Conservation (phyloP, 2,888 invertebrate species). For the Opisthograptis luteolata region DNA sequence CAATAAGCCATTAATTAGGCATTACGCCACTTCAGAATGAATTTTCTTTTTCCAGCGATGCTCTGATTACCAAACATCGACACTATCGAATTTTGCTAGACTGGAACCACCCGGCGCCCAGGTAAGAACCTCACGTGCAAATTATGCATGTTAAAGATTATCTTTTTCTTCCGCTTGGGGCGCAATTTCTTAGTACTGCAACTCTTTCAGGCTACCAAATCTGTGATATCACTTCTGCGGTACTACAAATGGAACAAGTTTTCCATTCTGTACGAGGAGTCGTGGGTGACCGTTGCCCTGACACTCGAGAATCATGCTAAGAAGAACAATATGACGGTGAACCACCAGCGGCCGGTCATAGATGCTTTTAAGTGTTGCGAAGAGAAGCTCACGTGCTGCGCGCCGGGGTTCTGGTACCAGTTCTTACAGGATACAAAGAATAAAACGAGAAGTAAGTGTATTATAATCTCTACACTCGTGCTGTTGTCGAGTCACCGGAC, state of each 20-base stretch:
- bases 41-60: slow-evolving; percentile 92
- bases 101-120: slow-evolving; percentile 97
- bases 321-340: slow-evolving; percentile 92
- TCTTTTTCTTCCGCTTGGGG: not conserved
- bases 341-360: slow-evolving; percentile 88
- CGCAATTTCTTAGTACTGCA: not conserved
- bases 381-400: slow-evolving; percentile 89
- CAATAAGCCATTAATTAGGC: too few species aligned
- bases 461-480: not conserved
- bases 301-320: slow-evolving; percentile 91
- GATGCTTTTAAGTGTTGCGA: slow-evolving; percentile 92
- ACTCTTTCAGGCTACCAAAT: slow-evolving; percentile 93
- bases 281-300: slow-evolving; percentile 92
- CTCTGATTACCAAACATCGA: slow-evolving; percentile 94
- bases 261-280: slow-evolving; percentile 93
- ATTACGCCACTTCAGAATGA: too few species aligned
- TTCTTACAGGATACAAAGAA: slow-evolving; percentile 94
- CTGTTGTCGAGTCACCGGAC: too few species aligned
- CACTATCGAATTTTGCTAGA: slow-evolving; percentile 95
- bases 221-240: slow-evolving; percentile 94
- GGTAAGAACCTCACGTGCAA: slow-evolving; percentile 66
- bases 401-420: slow-evolving; percentile 92
- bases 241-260: slow-evolving; percentile 98
- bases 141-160: not conserved
- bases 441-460: slow-evolving; percentile 89